Evolutionary conservation across 2,113 vertebrate genomes (phyloP), one percentile per base, ranked within the genome.

Genomic region (Eleginops maclovinus): DNA sequence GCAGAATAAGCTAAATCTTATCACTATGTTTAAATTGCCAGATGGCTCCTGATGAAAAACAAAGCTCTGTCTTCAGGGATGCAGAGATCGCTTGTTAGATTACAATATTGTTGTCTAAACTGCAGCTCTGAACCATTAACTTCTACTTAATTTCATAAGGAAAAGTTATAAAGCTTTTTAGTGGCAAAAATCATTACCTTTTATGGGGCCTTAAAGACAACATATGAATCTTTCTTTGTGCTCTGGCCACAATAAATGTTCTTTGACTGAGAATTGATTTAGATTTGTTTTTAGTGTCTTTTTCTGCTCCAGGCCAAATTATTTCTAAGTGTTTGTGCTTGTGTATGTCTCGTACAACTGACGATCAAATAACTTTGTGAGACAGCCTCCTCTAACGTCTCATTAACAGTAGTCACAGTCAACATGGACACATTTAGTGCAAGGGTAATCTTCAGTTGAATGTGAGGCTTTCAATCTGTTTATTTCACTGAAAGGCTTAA

Each of bases 121-220:
- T 64, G 58, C 36, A 56, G 60, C 56, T 68, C 24, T 46, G 68
- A 75, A 83, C 63, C 74, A 66, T 85, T 83, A 79, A 80, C 64
- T 77, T 41, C 55, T 64, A 71, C 71, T 84, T 73, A 51, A 72
- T 71, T 69, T 72, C 1, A 2, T 56, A 60, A 46, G 31, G 15
- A 19, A 64, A 65, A 7, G 43, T 75, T 49, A 31, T 31, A 26
- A 58, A 73, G 36, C 11, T 50, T 55, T 50, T 24, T 36, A n/a
- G 21, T 68, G 22, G 53, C 19, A 60, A 60, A 14, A 75, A 54
- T 47, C 2, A 0, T 67, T 64, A n/a, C 24, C 46, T 65, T 50
- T 75, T 44, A 85, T 79, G 50, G 67, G 71, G 58, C 51, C 41
- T 47, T 55, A 61, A 9, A 36, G 36, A 61, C 4, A 0, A 46